Base-by-base conservation (phyloP, 2,888 invertebrate species). In the Ceriagrion tenellum region DNA sequence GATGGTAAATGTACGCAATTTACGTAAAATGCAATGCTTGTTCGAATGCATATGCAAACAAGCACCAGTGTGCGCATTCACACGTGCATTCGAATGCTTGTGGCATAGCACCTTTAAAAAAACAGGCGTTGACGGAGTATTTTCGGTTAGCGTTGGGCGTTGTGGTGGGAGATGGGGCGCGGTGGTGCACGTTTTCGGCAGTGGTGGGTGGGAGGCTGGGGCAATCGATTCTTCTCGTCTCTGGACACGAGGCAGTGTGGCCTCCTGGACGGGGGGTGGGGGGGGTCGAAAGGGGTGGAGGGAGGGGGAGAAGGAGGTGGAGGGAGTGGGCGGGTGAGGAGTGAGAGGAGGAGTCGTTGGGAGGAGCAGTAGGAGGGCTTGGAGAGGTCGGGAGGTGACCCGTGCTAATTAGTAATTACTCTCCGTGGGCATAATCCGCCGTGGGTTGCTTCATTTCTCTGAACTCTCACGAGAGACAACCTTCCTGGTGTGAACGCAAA, bases 161-260 rank as follows among this genome's bases (percentile, higher is more conserved):
- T 8, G 69, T 69, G 26, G 0, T 69, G 69, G 69, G 69, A 47
- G 47, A 2, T 47, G 47, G 47, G n/a, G 63, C 63, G 63, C 23
- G 23, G n/a, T n/a, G n/a, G 26, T 69, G 69, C 69, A 69, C 23
- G 69, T 69, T 69, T 69, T 69, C 26, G 69, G 69, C 69, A 69
- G 69, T 26, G 59, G 47, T 69, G 69, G n/a, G 23, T n/a, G 23
- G 26, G 26, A 16, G 12, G 59, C 59, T 2, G 59, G 59, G 59
- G 69, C 23, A 69, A 69, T 69, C 69, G 69, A 69, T 69, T 69
- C 69, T 26, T 69, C 69, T 69, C 69, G 69, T 69, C 69, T 69
- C 69, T 69, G 69, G 69, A 23, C 69, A 69, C 69, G 26, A 26
- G 69, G 26, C 23, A 6, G 26, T 59, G 59, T 59, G 59, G 59